phyloP scores from a whole-genome alignment of 2,113 vertebrate species.

The Leuciscus idus region DNA sequence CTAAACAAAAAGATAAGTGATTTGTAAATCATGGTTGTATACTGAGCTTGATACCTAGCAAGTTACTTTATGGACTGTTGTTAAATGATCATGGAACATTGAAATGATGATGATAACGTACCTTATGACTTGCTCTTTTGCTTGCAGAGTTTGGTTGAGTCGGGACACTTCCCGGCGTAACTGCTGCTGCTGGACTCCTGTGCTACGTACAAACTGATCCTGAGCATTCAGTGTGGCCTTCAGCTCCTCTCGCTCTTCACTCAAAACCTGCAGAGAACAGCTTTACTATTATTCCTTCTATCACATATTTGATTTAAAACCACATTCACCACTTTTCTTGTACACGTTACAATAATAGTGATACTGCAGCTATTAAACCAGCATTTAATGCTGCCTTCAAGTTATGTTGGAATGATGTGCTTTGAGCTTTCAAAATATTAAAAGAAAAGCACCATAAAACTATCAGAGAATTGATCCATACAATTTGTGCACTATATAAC shows the following conservation, averaged over 20 bases:
- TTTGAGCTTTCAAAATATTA: not conserved
- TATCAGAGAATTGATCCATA: not conserved
- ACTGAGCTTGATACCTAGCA: not conserved
- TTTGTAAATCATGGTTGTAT: not conserved
- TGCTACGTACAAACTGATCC: slow-evolving; percentile 74
- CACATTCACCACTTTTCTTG: not conserved
- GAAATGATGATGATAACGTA: slow-evolving; percentile 52
- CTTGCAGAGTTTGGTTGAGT: slow-evolving; percentile 69
- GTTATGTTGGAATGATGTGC: not conserved
- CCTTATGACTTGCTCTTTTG: slow-evolving; percentile 81
- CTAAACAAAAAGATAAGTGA: slow-evolving; percentile 63
- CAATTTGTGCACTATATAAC: not conserved
- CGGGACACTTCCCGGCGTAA: slow-evolving; percentile 75
- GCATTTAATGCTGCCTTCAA: not conserved
- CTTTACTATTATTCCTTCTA: not conserved
- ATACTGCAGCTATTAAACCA: not conserved
- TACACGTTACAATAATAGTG: not conserved
- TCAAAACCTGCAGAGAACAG: slow-evolving; percentile 71
- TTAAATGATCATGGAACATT: not conserved
- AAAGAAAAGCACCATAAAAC: not conserved
- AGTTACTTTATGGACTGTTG: not conserved
- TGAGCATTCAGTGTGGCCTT: slow-evolving; percentile 78
- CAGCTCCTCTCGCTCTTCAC: slow-evolving; percentile 81
- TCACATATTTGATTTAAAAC: not conserved
- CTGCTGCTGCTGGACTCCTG: slow-evolving; percentile 76